phyloP scores from a whole-genome alignment of 2,888 invertebrate genomes.

The Apamea crenata region DNA sequence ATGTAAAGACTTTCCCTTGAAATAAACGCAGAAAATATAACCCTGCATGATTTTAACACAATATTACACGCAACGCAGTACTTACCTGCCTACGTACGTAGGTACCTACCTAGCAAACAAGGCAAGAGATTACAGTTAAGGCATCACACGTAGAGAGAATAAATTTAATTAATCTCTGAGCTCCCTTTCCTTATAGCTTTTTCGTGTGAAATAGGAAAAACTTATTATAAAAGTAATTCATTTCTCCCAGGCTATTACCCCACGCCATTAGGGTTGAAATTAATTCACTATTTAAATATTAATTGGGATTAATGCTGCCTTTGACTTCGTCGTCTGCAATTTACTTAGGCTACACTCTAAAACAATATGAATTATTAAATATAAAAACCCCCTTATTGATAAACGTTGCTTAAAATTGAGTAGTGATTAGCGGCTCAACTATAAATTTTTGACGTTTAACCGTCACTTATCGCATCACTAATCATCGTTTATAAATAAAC shows the following conservation, averaged over 20 bases:
- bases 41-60: neutral
- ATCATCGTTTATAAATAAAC: neutral
- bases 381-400: neutral
- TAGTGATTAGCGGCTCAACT: neutral
- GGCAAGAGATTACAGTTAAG: neutral
- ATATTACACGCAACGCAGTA: neutral
- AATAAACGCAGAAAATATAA: neutral
- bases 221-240: conserved; percentile 32
- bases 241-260: conserved; percentile 46
- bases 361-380: conserved; percentile 5
- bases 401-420: neutral
- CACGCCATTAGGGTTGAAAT: conserved; percentile 52
- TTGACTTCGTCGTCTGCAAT: conserved; percentile 11
- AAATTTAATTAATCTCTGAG: conserved; percentile 5
- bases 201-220: neutral
- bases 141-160: conserved; percentile 4
- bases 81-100: neutral
- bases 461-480: neutral
- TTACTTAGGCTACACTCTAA: conserved; percentile 2
- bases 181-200: conserved; percentile 1
- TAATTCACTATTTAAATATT: conserved; percentile 51
- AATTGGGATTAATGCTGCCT: conserved; percentile 34
- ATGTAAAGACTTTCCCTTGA: neutral
- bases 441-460: neutral
- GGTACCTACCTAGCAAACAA: neutral